Evolutionary conservation across 2,113 vertebrate species (phyloP).

Genomic region (Tachuris rubrigastra): DNA sequence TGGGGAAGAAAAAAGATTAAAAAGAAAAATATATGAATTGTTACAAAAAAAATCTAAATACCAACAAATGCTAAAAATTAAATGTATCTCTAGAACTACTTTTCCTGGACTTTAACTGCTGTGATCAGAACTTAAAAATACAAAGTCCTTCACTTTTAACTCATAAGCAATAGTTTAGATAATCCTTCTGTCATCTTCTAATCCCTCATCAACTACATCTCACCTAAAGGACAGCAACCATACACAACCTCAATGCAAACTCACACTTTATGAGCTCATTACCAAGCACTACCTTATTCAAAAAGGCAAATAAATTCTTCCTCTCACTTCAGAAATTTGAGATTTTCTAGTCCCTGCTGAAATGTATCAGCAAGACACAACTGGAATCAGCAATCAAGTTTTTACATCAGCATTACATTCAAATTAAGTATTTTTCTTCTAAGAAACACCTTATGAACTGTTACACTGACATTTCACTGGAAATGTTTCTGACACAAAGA

Average conservation of each 20-base stretch:
- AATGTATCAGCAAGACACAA: not conserved
- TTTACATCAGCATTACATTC: not conserved
- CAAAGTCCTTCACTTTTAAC: not conserved
- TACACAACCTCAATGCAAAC: not conserved
- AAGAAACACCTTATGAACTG: not conserved
- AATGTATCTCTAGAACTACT: not conserved
- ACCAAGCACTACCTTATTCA: not conserved
- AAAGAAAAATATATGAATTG: not conserved
- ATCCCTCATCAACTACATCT: not conserved
- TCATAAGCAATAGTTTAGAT: not conserved
- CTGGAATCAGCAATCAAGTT: not conserved
- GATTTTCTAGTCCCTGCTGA: not conserved
- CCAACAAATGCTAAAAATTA: not conserved
- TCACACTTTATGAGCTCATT: not conserved
- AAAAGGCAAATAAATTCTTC: not conserved
- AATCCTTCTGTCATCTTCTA: not conserved
- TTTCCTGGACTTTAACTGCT: not conserved
- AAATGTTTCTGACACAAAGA: not conserved
- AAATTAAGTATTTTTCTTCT: not conserved
- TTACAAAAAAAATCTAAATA: not conserved
- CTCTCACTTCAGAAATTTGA: not conserved
- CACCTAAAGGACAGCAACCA: not conserved
- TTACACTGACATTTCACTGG: not conserved
- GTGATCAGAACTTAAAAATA: not conserved
- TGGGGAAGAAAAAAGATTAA: fast-evolving